Evolutionary conservation across 2,797 vertebrate genomes (phyloP), one percentile per base, ranked within the genome.

Genomic region (Denticeps clupeoides): DNA sequence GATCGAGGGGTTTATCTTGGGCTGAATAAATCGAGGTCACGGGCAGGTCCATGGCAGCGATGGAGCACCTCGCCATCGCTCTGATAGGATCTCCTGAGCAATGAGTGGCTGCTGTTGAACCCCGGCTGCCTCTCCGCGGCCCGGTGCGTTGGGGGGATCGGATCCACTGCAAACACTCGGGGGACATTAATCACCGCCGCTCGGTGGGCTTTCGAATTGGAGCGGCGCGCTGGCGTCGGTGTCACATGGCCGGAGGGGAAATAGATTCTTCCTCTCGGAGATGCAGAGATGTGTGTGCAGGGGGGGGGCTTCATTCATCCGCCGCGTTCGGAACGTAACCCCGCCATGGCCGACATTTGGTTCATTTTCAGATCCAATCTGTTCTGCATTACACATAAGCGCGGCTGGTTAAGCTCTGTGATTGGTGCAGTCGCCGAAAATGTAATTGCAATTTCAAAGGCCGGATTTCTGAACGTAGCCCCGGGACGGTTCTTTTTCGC

Each of bases 401-500:
- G 60, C 64, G 70, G 70, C 69, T 73, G 68, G 67, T 72, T 67
- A 65, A 56, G 56, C 26, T 8, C 6, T 8, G 42, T 62, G 68
- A 71, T 71, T 65, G 70, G 56, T 51, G 61, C 61, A 50, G 65
- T 71, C 13, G 74, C 73, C 65, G 65, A 65, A 65, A 64, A 55
- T 69, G 70, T 65, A 68, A 71, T 67, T 67, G 63, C 54, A 63
- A 69, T 73, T 74, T 76, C 64, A 74, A 76, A 69, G 70, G 68
- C 42, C 19, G 10, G 56, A 66, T 68, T 58, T 38, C 31, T 32
- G 67, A 63, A 63, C 51, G 50, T 63, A 62, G 73, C 75, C 72
- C 45, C 59, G 65, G 74, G 70, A 70, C 60, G 62, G 59, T 59
- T 69, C 67, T 31, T 21, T 38, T 35, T 53, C 13, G 15, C 53